phyloP scores from a whole-genome alignment of 2,888 invertebrate species.

The Corbicula japonica region DNA sequence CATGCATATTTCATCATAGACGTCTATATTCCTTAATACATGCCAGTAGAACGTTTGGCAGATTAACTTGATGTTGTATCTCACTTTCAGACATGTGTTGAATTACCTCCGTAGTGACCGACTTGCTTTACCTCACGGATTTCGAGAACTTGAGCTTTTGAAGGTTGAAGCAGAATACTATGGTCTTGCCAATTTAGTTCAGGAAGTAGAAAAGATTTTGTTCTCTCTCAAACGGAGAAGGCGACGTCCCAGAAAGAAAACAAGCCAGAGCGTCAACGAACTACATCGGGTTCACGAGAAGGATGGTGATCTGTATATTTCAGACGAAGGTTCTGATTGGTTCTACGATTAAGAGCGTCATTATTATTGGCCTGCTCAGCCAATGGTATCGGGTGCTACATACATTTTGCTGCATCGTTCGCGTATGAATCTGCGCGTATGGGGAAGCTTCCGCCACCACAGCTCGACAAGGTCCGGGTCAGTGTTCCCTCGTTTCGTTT shows the following conservation, averaged over 20 bases:
- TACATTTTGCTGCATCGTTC: too few species aligned
- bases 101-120: slow-evolving; percentile 79
- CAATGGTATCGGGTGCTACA: too few species aligned
- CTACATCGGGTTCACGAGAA: slow-evolving; percentile 60
- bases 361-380: too few species aligned
- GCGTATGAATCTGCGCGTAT: too few species aligned
- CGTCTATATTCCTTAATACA: too few species aligned
- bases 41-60: too few species aligned
- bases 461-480: too few species aligned
- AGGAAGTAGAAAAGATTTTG: slow-evolving; percentile 68
- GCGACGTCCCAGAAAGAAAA: slow-evolving; percentile 55
- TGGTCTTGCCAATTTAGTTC: slow-evolving; percentile 70
- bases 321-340: slow-evolving; percentile 71
- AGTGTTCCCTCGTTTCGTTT: too few species aligned
- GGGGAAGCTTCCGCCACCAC: too few species aligned
- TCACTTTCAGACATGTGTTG: slow-evolving; percentile 73
- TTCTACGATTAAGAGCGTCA: slow-evolving; percentile 66
- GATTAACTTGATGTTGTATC: too few species aligned
- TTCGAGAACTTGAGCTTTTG: slow-evolving; percentile 76
- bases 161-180: slow-evolving; percentile 77
- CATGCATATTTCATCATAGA: too few species aligned
- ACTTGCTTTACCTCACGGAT: slow-evolving; percentile 76
- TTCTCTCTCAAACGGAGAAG: slow-evolving; percentile 64
- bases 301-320: slow-evolving; percentile 60
- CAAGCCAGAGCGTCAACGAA: slow-evolving; percentile 54